These are phyloP conservation scores for Novumbra hubbsi DNA, from an alignment of 2,797 vertebrate species.

Conservation along the genomic window DNA sequence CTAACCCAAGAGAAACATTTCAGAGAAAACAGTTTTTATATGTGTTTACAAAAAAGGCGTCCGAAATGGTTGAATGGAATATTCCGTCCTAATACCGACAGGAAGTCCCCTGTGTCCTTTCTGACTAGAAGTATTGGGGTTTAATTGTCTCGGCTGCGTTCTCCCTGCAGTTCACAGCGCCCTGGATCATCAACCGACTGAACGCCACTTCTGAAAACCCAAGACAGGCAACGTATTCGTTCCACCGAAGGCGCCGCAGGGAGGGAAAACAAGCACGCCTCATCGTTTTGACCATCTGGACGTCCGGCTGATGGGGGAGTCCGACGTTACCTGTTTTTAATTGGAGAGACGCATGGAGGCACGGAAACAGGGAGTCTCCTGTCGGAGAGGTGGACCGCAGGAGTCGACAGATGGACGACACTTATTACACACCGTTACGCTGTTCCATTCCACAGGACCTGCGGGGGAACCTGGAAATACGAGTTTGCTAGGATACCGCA, in stretches of 20 bases:
- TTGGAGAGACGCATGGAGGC: constrained; percentile 68
- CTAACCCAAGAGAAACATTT: too few species aligned
- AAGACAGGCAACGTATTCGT: constrained; percentile 66
- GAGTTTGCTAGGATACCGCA: constrained; percentile 32
- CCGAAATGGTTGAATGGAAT: not conserved
- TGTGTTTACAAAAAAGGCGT: not conserved
- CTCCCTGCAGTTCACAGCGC: constrained; percentile 58
- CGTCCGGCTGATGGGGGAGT: constrained; percentile 59
- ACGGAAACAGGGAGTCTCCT: constrained; percentile 60
- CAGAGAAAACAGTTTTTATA: not conserved
- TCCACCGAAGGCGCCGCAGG: constrained; percentile 58
- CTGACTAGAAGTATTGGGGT: constrained; percentile 58
- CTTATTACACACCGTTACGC: constrained; percentile 50
- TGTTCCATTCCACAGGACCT: constrained; percentile 29
- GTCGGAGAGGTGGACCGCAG: constrained; percentile 55
- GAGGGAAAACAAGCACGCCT: constrained; percentile 63
- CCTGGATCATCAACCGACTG: constrained; percentile 55
- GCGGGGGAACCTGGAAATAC: constrained; percentile 26
- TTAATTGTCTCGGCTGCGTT: constrained; percentile 38
- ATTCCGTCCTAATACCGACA: not conserved
- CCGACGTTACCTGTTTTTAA: constrained; percentile 73
- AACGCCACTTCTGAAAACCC: constrained; percentile 59
- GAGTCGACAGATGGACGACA: constrained; percentile 72
- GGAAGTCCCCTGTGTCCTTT: constrained; percentile 9
- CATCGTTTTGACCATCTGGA: constrained; percentile 75